Conservation (phyloP, 2,797 vertebrate species). For the Bufotes viridis region DNA sequence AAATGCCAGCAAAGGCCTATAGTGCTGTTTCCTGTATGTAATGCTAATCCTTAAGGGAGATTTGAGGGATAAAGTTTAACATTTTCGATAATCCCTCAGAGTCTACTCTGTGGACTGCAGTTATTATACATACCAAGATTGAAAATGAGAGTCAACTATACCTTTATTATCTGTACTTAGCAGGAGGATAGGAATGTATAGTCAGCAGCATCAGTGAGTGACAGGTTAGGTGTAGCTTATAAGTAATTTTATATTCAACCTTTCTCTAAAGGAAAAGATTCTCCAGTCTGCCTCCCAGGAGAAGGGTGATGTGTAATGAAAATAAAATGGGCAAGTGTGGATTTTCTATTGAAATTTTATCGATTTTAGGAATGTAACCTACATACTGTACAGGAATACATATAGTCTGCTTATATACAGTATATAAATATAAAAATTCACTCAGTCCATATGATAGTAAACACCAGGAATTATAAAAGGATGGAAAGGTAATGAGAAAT, state of each 20-base stretch:
- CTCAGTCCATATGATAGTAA: not conserved
- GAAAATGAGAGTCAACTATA: slow-evolving; percentile 48
- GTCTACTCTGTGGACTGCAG: slow-evolving; percentile 30
- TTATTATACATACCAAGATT: slow-evolving; percentile 47
- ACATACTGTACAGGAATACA: not conserved
- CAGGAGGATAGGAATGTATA: slow-evolving; percentile 36
- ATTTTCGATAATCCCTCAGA: slow-evolving; percentile 58
- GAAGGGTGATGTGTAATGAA: slow-evolving; percentile 25
- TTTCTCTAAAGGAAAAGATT: slow-evolving; percentile 25
- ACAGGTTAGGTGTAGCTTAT: slow-evolving; percentile 29
- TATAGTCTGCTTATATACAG: not conserved
- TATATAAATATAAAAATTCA: not conserved
- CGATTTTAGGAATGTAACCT: not conserved
- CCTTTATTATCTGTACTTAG: slow-evolving; percentile 54
- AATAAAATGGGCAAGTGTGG: not conserved
- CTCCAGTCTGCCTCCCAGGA: not conserved
- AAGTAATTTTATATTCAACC: slow-evolving; percentile 43
- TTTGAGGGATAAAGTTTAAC: slow-evolving; percentile 59
- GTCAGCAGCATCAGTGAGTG: slow-evolving; percentile 32
- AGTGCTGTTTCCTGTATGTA: slow-evolving; percentile 41
- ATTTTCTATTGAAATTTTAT: not conserved
- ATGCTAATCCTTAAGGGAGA: slow-evolving; percentile 50
- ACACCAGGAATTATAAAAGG: not conserved
- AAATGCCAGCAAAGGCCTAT: slow-evolving; percentile 44
- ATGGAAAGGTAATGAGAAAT: too few relatives aligned